Percentiles rank a stretch among this genome's conserved stretches.
Evolutionary conservation across 2,113 vertebrate species (phyloP).

Genomic region (Tyto alba): DNA sequence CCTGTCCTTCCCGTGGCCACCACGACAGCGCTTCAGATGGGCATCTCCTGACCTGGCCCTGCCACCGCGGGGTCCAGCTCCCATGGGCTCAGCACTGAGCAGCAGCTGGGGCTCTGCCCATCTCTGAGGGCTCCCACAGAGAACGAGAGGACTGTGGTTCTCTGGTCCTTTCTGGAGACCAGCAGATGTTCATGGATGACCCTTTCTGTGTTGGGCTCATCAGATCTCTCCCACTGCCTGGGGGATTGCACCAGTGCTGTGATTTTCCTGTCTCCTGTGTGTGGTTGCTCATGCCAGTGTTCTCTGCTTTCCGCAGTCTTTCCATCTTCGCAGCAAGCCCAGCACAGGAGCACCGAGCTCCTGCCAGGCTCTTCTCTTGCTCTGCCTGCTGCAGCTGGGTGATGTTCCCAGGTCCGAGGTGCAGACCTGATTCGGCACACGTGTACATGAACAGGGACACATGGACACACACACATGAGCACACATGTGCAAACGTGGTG

Average conservation of each 20-base stretch:
- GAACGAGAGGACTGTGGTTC: rapidly evolving
- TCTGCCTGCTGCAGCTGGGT: neutral
- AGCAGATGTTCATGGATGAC: neutral
- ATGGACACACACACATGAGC: rapidly evolving
- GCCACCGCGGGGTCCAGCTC: neutral
- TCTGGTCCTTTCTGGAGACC: neutral
- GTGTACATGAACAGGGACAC: neutral
- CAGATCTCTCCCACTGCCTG: neutral
- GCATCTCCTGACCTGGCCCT: neutral
- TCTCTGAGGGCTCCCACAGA: neutral
- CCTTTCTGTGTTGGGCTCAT: neutral
- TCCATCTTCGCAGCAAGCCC: neutral
- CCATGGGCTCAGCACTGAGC: rapidly evolving
- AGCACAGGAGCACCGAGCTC: neutral
- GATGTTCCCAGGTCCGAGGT: neutral
- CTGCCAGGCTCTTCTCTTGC: neutral
- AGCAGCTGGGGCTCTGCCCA: neutral
- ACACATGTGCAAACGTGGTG: neutral
- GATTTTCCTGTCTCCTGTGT: neutral
- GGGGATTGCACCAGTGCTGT: neutral
- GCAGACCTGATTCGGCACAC: neutral
- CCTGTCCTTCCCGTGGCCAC: rapidly evolving
- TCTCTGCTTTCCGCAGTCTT: neutral
- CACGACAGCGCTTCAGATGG: too few species aligned
- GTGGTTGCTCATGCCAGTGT: neutral